Evolutionary conservation across 1,140 invertebrate genomes (phyloP), one percentile per base, ranked within the genome.

Genomic region (Calycopis cecrops): DNA sequence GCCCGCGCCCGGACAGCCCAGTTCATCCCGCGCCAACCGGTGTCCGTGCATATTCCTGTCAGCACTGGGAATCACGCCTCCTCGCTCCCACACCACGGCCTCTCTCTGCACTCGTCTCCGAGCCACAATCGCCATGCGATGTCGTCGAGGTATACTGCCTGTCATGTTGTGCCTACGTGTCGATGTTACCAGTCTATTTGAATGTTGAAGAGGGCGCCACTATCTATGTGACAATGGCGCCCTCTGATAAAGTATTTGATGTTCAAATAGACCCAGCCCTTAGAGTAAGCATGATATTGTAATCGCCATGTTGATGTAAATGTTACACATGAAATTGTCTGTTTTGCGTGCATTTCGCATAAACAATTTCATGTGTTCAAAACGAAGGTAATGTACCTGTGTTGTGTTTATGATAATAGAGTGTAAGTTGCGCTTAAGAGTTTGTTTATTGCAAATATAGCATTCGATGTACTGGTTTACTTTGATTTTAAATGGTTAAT

Each of bases 11-110:
- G 63, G 65, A 64, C 62, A 76, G 72, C 67, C 76, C 77, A 18
- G 70, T 71, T 54, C 79, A 81, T 61, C 78, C 79, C 49, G 77
- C 74, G 68, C 74, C 78, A 40, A 83, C 73, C 73, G 83, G 84
- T 62, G 84, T 87, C 57, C 82, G 87, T 63, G 84, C 85, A 33
- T 88, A 85, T 73, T 87, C 85, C 62, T 88, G 87, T 71, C 80
- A 85, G 66, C 87, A 88, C 66, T 88, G 87, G 85, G 87, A 88
- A 68, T 78, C 85, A 11, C 73, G 76, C 21, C 76, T 88, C 51
- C 65, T 59, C 52, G 79, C 74, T 54, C 78, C 79, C 28, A 70
- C 73, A 62, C 73, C 69, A 52, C 61, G 71, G 48, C 65, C 64
- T 57, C 70, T 71, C 66, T 69, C 77, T 65, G 64, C 73, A 55